phyloP scores from a whole-genome alignment of 2,797 vertebrate species.

The Okamejei kenojei region DNA sequence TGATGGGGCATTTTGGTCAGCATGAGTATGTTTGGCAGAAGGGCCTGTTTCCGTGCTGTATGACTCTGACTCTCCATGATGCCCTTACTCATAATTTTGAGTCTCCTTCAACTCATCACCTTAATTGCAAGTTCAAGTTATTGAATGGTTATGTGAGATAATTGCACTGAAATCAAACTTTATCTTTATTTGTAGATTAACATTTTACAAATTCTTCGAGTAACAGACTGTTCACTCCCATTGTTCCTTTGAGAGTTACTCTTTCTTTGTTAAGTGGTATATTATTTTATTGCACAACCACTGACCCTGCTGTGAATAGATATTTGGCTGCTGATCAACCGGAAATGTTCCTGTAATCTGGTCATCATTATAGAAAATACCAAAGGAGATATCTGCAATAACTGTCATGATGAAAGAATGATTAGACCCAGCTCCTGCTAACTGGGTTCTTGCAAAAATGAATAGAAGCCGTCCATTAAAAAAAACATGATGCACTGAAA shows the following conservation, averaged over 20 bases:
- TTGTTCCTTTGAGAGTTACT: not conserved
- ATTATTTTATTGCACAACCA: not conserved
- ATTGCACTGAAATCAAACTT: not conserved
- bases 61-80: not conserved
- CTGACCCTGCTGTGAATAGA: not conserved
- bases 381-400: not conserved
- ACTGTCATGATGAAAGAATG: not conserved
- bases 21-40: too few species aligned
- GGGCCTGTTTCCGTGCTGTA: too few species aligned
- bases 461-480: not conserved
- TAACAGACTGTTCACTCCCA: not conserved
- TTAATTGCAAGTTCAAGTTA: not conserved
- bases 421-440: not conserved
- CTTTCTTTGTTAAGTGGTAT: not conserved
- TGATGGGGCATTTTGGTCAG: too few species aligned
- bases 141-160: not conserved
- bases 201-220: not conserved
- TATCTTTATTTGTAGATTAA: not conserved
- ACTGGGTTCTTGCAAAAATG: not conserved
- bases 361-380: not conserved
- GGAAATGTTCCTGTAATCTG: not conserved
- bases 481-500: not conserved
- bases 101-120: not conserved
- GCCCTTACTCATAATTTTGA: not conserved
- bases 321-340: not conserved